These are phyloP conservation scores for Galeopsomyia nigrocyanea DNA, from an alignment of 2,888 invertebrate genomes.

Conservation along the genomic window DNA sequence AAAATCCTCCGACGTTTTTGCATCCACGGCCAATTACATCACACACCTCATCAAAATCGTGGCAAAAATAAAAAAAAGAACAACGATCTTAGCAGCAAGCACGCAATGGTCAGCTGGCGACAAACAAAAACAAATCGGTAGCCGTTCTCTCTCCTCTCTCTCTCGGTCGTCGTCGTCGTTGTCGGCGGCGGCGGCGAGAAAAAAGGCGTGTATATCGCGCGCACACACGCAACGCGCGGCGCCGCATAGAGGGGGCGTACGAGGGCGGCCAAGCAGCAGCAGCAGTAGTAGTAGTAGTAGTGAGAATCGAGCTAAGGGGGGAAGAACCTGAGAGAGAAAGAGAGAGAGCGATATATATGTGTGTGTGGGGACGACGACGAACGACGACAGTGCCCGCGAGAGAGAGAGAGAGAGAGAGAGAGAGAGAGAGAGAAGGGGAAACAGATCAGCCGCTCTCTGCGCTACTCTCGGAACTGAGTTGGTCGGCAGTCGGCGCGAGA, in stretches of 20 bases:
- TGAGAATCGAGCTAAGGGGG: constrained; percentile 27
- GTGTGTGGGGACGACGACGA: constrained; percentile 34
- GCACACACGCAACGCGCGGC: constrained; percentile 19
- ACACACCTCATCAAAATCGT: too few relatives aligned
- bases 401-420: constrained; percentile 20
- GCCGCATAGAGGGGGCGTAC: constrained; percentile 41
- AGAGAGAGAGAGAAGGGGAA: constrained; percentile 10
- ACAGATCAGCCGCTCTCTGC: constrained; percentile 34
- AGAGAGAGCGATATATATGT: constrained; percentile 17
- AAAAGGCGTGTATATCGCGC: constrained; percentile 36
- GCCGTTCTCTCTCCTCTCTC: constrained; percentile 9
- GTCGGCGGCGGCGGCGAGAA: background rate
- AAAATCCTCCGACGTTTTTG: too few relatives aligned
- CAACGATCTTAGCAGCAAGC: constrained; percentile 31
- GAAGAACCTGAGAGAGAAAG: constrained; percentile 34
- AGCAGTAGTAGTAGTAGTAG: background rate
- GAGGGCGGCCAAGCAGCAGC: constrained; percentile 40
- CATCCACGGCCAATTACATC: too few relatives aligned
- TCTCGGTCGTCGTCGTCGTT: background rate
- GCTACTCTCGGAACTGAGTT: constrained; percentile 52
- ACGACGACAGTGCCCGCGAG: constrained; percentile 31
- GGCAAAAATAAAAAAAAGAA: background rate
- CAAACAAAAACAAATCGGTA: constrained; percentile 43
- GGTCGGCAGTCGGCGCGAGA: constrained; percentile 67
- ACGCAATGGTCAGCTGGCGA: constrained; percentile 36